Evolutionary conservation across 2,797 vertebrate genomes (phyloP), one percentile per base, ranked within the genome.

Genomic region (Cossypha heuglini): DNA sequence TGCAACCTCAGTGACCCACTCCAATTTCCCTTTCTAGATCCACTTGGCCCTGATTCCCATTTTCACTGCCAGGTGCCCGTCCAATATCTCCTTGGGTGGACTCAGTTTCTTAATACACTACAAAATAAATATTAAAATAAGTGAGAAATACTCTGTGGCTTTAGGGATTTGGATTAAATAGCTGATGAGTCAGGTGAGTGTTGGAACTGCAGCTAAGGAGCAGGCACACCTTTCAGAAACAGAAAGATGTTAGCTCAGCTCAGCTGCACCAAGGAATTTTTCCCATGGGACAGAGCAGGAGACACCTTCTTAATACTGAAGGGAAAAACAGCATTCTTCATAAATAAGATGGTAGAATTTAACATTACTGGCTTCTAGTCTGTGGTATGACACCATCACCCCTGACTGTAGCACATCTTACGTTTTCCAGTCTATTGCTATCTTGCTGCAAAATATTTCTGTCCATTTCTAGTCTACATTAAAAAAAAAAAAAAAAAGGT

Each of bases 311-410:
- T 62, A 69, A 77, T 13, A 40, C 9, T 40, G 19, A 73, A 74
- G 14, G 9, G 20, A 16, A 86, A 74, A 38, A 71, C 0, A 17
- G 19, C 25, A 74, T 11, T 9, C 8, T 45, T 37, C 49, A 54
- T 3, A 85, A 87, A 61, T 31, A 58, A 58, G 63, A 61, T 37
- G 22, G 16, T 33, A 82, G 28, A 92, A 81, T 26, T 79, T 55
- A 77, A 31, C 10, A 61, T 42, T 52, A 66, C 7, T 31, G 16
- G 12, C 28, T 91, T 73, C n/a, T 18, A 79, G 55, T 43, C 40
- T 67, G 25, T 40, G 25, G 48, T 26, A 79, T 0, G 0, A 69
- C 21, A 16, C 24, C 71, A n/a, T 14, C 37, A 66, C 5, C 42
- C 22, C 3, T 42, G 10, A 62, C 9, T 10, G 9, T 11, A 48